Evolutionary conservation across 2,888 invertebrate genomes (phyloP).

Genomic region (Acleris literana): DNA sequence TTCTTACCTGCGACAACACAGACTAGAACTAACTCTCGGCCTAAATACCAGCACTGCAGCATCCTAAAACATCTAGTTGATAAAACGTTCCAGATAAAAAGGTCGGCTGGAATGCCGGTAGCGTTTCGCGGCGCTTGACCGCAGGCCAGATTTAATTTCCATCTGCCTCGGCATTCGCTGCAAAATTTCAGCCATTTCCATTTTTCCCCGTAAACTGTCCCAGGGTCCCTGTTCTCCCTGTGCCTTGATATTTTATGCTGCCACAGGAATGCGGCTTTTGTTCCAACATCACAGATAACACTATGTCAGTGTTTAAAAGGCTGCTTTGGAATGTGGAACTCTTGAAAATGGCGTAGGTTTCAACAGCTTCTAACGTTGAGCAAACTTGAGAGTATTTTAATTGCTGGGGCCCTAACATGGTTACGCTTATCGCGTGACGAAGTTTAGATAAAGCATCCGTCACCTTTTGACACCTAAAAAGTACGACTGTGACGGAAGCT

Average conservation of each 20-base stretch:
- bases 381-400: too few species aligned
- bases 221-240: constrained; percentile 35
- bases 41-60: background rate
- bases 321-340: background rate
- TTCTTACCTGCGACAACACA: too few species aligned
- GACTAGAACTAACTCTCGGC: too few species aligned
- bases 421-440: too few species aligned
- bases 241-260: constrained; percentile 39
- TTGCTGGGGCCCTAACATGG: too few species aligned
- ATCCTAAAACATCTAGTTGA: constrained; percentile 1
- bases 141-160: constrained; percentile 56
- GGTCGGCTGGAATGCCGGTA: constrained; percentile 39
- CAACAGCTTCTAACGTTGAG: background rate
- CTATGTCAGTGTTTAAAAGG: constrained; percentile 8
- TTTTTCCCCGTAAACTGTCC: constrained; percentile 39
- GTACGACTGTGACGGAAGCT: too few species aligned
- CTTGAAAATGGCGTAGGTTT: background rate
- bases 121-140: constrained; percentile 47
- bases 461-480: too few species aligned
- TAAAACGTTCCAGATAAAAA: background rate
- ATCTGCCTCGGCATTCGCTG: constrained; percentile 43
- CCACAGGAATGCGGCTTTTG: constrained; percentile 18
- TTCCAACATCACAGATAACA: background rate
- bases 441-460: too few species aligned
- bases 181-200: constrained; percentile 41